phyloP scores from a whole-genome alignment of 2,113 vertebrate genomes.

The Polyodon spathula region DNA sequence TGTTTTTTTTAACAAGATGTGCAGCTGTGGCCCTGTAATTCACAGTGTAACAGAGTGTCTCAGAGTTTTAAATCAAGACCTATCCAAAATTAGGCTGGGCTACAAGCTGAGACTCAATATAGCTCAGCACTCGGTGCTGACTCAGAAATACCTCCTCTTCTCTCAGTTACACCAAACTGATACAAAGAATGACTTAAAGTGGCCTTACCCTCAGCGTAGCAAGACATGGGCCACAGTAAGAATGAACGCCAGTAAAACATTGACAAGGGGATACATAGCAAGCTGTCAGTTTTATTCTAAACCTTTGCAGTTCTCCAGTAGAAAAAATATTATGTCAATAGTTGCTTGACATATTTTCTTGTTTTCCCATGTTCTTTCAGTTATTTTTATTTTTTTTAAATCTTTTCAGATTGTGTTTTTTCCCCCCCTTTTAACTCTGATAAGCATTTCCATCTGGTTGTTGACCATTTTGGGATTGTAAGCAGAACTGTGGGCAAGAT shows the following conservation, averaged over 20 bases:
- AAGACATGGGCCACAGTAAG: too few relatives aligned
- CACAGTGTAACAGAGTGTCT: conserved; percentile 18
- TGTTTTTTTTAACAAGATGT: conserved; percentile 25
- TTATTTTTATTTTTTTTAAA: too few relatives aligned
- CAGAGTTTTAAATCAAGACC: conserved; percentile 28
- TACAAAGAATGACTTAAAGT: conserved; percentile 26
- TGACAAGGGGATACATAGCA: too few relatives aligned
- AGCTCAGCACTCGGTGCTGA: conserved; percentile 48
- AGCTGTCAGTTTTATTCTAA: too few relatives aligned
- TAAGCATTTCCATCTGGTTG: conserved; percentile 34
- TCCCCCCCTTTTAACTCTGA: conserved; percentile 8
- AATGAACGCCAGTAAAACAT: too few relatives aligned
- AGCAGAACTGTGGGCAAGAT: too few relatives aligned
- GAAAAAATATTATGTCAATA: conserved; percentile 38
- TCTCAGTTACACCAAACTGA: conserved; percentile 24
- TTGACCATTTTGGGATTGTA: too few relatives aligned
- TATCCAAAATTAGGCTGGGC: conserved; percentile 49
- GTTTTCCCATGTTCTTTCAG: too few relatives aligned
- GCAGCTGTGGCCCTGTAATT: conserved; percentile 34
- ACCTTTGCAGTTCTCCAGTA: too few relatives aligned
- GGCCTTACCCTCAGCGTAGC: conserved; percentile 9
- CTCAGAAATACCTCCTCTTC: conserved; percentile 42
- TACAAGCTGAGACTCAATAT: conserved; percentile 45
- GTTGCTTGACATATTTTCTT: too few relatives aligned
- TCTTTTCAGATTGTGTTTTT: too few relatives aligned